These are phyloP conservation scores for Coreoperca whiteheadi DNA, from an alignment of 2,113 vertebrate genomes.

Conservation along the genomic window DNA sequence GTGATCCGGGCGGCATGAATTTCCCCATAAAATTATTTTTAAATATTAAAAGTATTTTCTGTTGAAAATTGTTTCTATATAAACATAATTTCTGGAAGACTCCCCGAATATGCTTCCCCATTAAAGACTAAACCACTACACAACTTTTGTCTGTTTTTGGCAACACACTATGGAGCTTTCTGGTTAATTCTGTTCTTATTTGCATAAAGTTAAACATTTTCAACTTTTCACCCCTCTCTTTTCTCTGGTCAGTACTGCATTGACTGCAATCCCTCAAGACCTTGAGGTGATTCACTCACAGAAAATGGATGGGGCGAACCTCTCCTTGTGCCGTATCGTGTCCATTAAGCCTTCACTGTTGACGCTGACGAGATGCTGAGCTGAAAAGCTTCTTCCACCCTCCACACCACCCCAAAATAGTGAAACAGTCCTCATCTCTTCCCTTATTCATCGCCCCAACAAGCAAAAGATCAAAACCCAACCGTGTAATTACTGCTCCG, in stretches of 20 bases:
- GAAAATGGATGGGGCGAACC: not conserved
- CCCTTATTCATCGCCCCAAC: constrained; percentile 74
- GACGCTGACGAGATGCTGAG: constrained; percentile 34
- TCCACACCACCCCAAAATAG: constrained; percentile 45
- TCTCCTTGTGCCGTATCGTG: fast-evolving
- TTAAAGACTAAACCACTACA: not conserved
- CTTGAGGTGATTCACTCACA: not conserved
- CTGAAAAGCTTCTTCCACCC: constrained; percentile 56
- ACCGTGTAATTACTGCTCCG: constrained; percentile 75
- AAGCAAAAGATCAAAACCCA: constrained; percentile 83
- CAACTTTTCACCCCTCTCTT: not conserved
- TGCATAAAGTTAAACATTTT: not conserved
- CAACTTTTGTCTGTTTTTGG: not conserved
- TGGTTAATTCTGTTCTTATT: not conserved
- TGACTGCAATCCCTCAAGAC: not conserved
- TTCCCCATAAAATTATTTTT: not conserved
- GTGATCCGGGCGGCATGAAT: fast-evolving
- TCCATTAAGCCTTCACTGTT: not conserved
- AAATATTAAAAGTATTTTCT: not conserved
- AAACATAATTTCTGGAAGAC: not conserved
- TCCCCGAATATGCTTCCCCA: too few species aligned
- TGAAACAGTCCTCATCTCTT: constrained; percentile 71
- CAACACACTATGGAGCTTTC: not conserved
- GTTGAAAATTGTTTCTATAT: not conserved
- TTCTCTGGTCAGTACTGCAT: not conserved